Evolutionary conservation across 1,140 invertebrate genomes (phyloP).

Genomic region (Leptinotarsa lineolata): DNA sequence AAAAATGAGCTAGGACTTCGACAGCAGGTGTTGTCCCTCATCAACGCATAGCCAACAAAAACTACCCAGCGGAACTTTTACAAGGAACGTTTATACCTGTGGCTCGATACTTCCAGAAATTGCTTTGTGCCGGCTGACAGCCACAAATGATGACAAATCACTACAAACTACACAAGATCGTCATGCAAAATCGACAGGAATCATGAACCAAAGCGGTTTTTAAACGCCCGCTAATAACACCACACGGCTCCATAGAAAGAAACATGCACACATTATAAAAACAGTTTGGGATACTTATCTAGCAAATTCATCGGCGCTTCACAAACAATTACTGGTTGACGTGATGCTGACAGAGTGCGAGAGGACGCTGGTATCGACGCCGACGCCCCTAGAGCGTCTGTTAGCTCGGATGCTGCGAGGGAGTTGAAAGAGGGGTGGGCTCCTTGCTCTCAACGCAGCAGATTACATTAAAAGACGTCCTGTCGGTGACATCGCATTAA

Average conservation of each 20-base stretch:
- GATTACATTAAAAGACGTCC: constrained; percentile 35
- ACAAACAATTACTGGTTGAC: constrained; percentile 46
- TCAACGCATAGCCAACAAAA: background rate
- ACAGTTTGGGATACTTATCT: constrained; percentile 36
- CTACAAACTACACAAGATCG: constrained; percentile 38
- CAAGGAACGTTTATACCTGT: constrained; percentile 16
- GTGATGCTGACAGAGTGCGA: constrained; percentile 42
- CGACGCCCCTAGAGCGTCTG: constrained; percentile 50
- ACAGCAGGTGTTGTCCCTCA: constrained; percentile 39
- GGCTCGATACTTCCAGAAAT: constrained; percentile 14
- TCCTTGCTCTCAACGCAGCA: constrained; percentile 38
- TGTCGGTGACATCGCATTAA: constrained; percentile 36
- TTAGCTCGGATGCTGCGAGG: constrained; percentile 34
- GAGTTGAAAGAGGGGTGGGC: constrained; percentile 30
- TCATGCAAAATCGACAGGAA: constrained; percentile 30
- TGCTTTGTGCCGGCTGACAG: constrained; percentile 23
- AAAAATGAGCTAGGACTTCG: constrained; percentile 42
- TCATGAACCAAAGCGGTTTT: constrained; percentile 30
- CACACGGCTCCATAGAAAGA: background rate
- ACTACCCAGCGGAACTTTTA: constrained; percentile 4
- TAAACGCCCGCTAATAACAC: constrained; percentile 27
- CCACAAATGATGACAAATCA: constrained; percentile 48
- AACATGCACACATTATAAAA: constrained; percentile 24
- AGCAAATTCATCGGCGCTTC: constrained; percentile 27
- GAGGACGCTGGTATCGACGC: constrained; percentile 41